Evolutionary conservation across 2,888 invertebrate genomes (phyloP).

Genomic region (Tenthredo amoena): DNA sequence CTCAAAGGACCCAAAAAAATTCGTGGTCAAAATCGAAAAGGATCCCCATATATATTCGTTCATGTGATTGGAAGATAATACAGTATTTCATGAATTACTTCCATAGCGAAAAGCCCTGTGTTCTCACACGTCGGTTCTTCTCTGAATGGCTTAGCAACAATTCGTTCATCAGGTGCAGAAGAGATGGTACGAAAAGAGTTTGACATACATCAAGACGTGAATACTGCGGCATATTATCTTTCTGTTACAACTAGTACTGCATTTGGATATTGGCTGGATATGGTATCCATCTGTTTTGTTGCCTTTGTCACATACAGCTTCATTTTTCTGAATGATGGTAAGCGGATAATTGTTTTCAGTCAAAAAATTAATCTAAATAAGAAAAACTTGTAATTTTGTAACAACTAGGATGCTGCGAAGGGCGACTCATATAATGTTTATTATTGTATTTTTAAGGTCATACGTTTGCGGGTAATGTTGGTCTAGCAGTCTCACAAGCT

Average conservation of each 20-base stretch:
- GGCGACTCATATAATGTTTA: neutral
- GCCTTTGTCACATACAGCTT: constrained; percentile 83
- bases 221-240: constrained; percentile 83
- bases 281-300: constrained; percentile 83
- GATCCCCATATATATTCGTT: neutral
- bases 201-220: constrained; percentile 86
- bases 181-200: constrained; percentile 87
- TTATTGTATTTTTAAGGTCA: constrained; percentile 57
- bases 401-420: too few species aligned
- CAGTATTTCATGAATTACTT: neutral
- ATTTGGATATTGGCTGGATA: constrained; percentile 84
- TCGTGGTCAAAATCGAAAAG: too few species aligned
- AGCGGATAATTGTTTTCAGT: constrained; percentile 55
- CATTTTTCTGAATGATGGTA: constrained; percentile 82
- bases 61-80: neutral
- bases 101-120: constrained; percentile 86
- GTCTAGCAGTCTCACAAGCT: constrained; percentile 86
- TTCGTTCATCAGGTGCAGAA: constrained; percentile 89
- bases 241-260: constrained; percentile 82
- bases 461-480: constrained; percentile 84
- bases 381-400: neutral
- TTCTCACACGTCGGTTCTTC: constrained; percentile 95
- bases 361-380: constrained; percentile 33
- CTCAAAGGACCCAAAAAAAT: too few species aligned
- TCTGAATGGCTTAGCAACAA: constrained; percentile 91